phyloP scores from a whole-genome alignment of 64 coral and sea anemone species.

The Pachyseris speciosa region DNA sequence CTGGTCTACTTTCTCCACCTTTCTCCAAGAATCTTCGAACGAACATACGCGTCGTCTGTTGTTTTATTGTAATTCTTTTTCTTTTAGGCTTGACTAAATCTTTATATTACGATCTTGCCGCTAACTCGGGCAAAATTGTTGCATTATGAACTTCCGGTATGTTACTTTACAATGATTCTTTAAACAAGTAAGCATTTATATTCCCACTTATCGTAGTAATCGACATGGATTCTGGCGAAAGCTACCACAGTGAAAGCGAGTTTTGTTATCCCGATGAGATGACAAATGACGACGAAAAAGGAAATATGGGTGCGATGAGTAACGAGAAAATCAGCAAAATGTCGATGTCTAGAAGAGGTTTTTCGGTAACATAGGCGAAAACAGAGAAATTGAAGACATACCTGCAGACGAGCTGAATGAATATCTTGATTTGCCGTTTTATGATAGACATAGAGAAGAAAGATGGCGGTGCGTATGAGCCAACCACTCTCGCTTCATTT shows the following conservation, averaged over 20 bases:
- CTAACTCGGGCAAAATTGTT: no score
- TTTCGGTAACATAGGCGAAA: neutral
- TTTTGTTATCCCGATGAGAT: constrained; percentile 48
- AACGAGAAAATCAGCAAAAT: neutral
- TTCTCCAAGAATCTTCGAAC: no score
- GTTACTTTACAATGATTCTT: no score
- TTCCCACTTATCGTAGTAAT: no score
- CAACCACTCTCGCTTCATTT: constrained; percentile 24
- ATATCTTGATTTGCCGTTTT: constrained; percentile 50
- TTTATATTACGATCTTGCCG: no score
- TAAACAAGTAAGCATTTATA: no score
- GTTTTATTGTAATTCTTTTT: no score
- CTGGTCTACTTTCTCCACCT: no score
- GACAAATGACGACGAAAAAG: neutral
- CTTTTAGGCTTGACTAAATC: no score
- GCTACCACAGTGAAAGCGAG: neutral
- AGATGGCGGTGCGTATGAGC: constrained; percentile 68
- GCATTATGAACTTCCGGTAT: no score
- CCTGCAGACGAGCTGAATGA: constrained; percentile 52
- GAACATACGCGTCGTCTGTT: no score
- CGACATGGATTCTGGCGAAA: neutral
- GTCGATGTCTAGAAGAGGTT: constrained; percentile 40
- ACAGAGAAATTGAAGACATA: constrained; percentile 59
- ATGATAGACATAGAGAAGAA: constrained; percentile 67
- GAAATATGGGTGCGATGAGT: neutral